Base-by-base conservation (phyloP, 2,113 vertebrate genomes). In the Anthoscopus minutus region DNA sequence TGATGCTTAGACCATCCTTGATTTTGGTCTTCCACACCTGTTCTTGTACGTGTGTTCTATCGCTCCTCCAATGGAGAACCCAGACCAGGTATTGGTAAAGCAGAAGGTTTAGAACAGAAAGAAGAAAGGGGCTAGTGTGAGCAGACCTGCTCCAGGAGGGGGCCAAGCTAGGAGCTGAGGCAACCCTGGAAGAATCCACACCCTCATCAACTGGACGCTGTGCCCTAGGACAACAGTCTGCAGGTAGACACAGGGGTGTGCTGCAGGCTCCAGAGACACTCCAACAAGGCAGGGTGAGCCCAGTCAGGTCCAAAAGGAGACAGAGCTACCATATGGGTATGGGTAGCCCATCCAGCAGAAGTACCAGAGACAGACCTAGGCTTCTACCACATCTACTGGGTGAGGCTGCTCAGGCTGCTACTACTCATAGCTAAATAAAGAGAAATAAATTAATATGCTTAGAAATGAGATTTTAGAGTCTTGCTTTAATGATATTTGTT, bases 281-380 rank as follows among this genome's bases (percentile, higher is more conserved):
- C 33, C 9, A 67, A 7, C 12, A 33, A 0, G 0, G 35, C 5
- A 7, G 21, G 11, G 54, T 76, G 45, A 86, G 13, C 12, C 13
- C 50, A 50, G 22, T 13, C 23, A 56, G 33, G 7, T 45, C 28
- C 11, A 9, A 81, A 78, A 81, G n/a, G 18, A 79, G 10, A 42
- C 33, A 51, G 5, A 56, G 17, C 13, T 70, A 47, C 54, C 11
- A 24, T 0, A 0, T 33, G 8, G 10, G 8, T 24, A 2, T 2
- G 3, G 33, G 15, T 44, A 8, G 20, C 8, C 6, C 30, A 35
- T 22, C 25, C n/a, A 60, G 16, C 5, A 87, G 17, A 60, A 81
- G 25, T 18, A 13, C 5, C 60, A 85, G 64, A 57, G 27, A 11
- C 22, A 45, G 25, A 45, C 4, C 23, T 4, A 6, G 20, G 8